Evolutionary conservation across 2,888 invertebrate genomes (phyloP).

Genomic region (Oscheius sp.): DNA sequence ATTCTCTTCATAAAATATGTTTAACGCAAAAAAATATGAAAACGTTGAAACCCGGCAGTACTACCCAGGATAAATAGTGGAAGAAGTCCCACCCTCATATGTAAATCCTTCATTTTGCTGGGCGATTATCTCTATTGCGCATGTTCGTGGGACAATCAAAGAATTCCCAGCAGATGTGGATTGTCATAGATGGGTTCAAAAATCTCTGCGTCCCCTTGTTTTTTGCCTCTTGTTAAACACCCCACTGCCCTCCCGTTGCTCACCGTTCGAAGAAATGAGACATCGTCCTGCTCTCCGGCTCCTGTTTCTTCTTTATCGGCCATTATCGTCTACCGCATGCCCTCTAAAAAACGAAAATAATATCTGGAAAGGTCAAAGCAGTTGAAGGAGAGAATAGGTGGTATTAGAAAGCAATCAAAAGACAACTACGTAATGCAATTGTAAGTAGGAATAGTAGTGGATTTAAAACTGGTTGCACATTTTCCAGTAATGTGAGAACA

Average conservation of each 20-base stretch:
- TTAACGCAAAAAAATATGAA: too few relatives aligned
- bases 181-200: slow-evolving; percentile 9
- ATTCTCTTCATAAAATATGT: too few relatives aligned
- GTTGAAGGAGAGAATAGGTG: background rate
- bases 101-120: slow-evolving; percentile 6
- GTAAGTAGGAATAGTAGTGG: slow-evolving; percentile 1
- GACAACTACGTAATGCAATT: slow-evolving; percentile 2
- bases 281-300: slow-evolving; percentile 98
- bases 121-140: slow-evolving; percentile 15
- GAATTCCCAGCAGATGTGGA: slow-evolving; percentile 28
- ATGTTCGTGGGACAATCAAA: slow-evolving; percentile 28
- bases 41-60: too few relatives aligned
- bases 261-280: slow-evolving; percentile 98
- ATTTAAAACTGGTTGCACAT: background rate
- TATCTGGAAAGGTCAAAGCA: background rate
- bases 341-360: slow-evolving; percentile 2
- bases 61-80: too few relatives aligned
- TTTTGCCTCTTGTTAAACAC: too few relatives aligned
- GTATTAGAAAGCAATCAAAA: background rate
- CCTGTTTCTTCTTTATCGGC: slow-evolving; percentile 77
- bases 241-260: slow-evolving; percentile 26
- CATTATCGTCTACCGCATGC: slow-evolving; percentile 62
- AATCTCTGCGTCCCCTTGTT: background rate
- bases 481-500: slow-evolving; percentile 32
- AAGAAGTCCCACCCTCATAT: too few relatives aligned